A percentile compares a stretch with the other conserved stretches of the same genome.
Evolutionary conservation across 2,113 vertebrate genomes (phyloP).

Genomic region (Albula glossodonta): DNA sequence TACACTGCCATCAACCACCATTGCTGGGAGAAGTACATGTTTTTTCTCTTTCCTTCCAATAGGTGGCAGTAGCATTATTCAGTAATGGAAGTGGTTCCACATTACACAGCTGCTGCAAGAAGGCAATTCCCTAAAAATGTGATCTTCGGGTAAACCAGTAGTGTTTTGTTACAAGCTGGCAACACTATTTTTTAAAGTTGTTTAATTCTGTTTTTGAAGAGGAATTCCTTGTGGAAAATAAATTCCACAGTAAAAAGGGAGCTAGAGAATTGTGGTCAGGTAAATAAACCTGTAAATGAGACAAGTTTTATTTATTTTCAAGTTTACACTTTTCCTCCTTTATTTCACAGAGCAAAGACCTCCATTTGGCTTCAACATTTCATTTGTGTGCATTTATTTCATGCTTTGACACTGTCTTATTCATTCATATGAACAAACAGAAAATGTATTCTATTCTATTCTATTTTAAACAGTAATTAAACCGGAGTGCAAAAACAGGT

Average conservation of each 20-base stretch:
- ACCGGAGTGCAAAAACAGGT: too few relatives aligned
- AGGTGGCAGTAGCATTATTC: conserved; percentile 2
- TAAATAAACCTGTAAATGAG: background rate
- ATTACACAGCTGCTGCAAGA: background rate
- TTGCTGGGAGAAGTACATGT: background rate
- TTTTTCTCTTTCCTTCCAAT: background rate
- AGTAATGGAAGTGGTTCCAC: background rate
- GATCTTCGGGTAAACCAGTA: background rate
- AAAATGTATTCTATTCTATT: background rate
- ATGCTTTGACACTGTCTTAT: background rate
- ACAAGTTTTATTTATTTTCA: background rate
- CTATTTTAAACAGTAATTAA: too few relatives aligned
- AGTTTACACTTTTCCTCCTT: background rate
- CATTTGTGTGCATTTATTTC: background rate
- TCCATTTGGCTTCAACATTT: background rate
- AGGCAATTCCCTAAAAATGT: background rate
- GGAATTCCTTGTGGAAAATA: background rate
- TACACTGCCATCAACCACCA: background rate
- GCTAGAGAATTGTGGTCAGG: background rate
- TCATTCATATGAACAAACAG: background rate
- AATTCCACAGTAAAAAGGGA: background rate
- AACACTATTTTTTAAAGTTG: background rate
- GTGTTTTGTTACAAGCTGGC: conserved; percentile 1
- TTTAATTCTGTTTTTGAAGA: background rate
- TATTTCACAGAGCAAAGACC: background rate